Evolutionary conservation across 2,888 invertebrate genomes (phyloP).

Genomic region (Nipponacmea schrenckii): DNA sequence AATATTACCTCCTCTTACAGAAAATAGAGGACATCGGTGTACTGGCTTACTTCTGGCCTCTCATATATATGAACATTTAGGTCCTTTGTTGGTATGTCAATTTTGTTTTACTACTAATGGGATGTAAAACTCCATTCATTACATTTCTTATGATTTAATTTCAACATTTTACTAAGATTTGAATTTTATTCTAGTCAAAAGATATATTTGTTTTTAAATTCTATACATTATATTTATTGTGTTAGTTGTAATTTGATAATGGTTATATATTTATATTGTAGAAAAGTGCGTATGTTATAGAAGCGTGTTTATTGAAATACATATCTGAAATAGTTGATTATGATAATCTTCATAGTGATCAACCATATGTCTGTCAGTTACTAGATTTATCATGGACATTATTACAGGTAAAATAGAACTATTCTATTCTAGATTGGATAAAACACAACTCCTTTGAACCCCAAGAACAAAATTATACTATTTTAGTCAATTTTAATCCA

Average conservation of each 20-base stretch:
- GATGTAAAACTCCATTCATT: background rate
- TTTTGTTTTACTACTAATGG: background rate
- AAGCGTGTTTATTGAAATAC: constrained; percentile 76
- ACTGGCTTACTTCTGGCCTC: constrained; percentile 60
- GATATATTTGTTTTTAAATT: background rate
- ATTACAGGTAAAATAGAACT: constrained; percentile 72
- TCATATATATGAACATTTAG: constrained; percentile 72
- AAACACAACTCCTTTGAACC: too few species aligned
- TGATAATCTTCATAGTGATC: constrained; percentile 48
- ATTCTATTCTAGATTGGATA: too few species aligned
- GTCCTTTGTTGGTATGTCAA: constrained; percentile 70
- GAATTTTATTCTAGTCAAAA: background rate
- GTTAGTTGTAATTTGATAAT: background rate
- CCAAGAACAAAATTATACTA: too few species aligned
- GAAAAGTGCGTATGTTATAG: constrained; percentile 77
- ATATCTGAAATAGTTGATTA: constrained; percentile 59
- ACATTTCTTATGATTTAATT: background rate
- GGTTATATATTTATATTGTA: constrained; percentile 34
- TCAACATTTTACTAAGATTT: background rate
- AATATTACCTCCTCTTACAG: constrained; percentile 39
- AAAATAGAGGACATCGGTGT: constrained; percentile 49
- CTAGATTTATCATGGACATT: constrained; percentile 78
- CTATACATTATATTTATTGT: background rate
- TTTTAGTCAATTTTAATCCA: too few species aligned
- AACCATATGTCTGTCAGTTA: constrained; percentile 48